Evolutionary conservation across 2,113 vertebrate species (phyloP).

Genomic region (Catharus bicknelli): DNA sequence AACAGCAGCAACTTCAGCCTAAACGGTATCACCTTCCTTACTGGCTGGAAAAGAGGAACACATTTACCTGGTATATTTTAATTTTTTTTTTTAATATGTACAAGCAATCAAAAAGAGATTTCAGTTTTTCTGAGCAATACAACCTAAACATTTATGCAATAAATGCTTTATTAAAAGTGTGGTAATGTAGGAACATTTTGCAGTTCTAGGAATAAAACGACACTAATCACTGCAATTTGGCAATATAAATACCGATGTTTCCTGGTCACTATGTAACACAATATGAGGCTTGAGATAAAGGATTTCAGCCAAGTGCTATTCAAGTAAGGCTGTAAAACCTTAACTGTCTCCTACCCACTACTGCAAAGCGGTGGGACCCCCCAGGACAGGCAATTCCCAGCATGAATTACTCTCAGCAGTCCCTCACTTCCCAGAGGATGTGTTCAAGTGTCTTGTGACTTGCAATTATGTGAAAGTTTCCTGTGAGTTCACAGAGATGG

Average conservation of each 20-base stretch:
- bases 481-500: neutral
- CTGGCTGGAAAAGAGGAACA: neutral
- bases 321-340: neutral
- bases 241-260: neutral
- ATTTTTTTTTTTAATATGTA: neutral
- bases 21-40: neutral
- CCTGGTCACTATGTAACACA: neutral
- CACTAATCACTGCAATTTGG: neutral
- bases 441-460: rapidly evolving
- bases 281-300: neutral
- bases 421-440: neutral
- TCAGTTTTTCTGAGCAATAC: neutral
- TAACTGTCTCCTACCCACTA: neutral
- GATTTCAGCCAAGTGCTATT: neutral
- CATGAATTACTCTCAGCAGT: neutral
- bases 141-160: neutral
- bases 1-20: neutral
- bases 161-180: neutral
- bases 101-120: neutral
- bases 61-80: neutral
- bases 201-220: neutral
- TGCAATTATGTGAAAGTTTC: neutral
- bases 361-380: neutral
- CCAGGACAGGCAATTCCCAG: neutral
- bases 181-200: neutral